Evolutionary conservation across 1,140 invertebrate genomes (phyloP), one percentile per base, ranked within the genome.

Genomic region (Helicoverpa armigera): DNA sequence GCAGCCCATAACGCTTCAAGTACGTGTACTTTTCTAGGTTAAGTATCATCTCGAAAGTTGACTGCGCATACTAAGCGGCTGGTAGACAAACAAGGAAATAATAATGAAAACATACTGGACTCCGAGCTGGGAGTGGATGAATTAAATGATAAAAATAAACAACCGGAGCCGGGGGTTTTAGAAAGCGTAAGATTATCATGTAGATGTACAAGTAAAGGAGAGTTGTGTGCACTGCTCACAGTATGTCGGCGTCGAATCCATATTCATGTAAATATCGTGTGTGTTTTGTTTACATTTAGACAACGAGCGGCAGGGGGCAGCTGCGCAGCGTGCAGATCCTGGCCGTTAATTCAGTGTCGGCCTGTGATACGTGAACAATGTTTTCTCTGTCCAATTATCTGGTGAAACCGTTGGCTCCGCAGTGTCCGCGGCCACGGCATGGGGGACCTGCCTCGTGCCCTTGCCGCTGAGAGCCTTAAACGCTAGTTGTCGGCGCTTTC

Each of bases 21-120:
- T 78, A 82, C 73, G 58, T 43, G 84, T 79, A 84, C 81, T 82
- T 85, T 87, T 84, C 82, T 84, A 87, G 86, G 83, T 87, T 84
- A 87, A 86, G 83, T 74, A 82, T 82, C 82, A 83, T 81, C 81
- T 84, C 54, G 84, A 87, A 86, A 87, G 81, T 83, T 79, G 74
- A 74, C 83, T 82, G 54, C 78, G 83, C 84, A 84, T 85, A 87
- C 74, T 85, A 82, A 85, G 79, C 78, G 65, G 58, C 76, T 43
- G 23, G 43, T 80, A 35, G 65, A 83, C 84, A 82, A 82, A 85
- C 83, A 83, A 82, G 86, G 82, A 73, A 85, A 84, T 79, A 80
- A 81, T 81, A 83, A 80, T 72, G 80, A 70, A 81, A 81, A 80
- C 78, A 63, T 53, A 63, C 72, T 65, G 51, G n/a, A n/a, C n/a